A percentile compares a stretch with the other conserved stretches of the same genome.
phyloP scores from a whole-genome alignment of 2,113 vertebrate species.

The Leptobrachium leishanense region DNA sequence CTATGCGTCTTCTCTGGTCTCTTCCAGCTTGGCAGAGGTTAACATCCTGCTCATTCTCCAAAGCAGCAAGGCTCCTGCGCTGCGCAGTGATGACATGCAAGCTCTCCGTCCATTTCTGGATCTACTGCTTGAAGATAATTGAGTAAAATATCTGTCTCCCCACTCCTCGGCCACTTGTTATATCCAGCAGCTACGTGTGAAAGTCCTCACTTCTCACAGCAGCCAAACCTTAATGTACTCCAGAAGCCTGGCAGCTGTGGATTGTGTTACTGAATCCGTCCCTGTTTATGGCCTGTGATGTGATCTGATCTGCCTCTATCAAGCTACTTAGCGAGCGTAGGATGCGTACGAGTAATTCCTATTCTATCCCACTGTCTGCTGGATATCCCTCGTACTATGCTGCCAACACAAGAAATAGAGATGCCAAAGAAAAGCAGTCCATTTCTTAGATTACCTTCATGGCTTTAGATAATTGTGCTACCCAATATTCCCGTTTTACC shows the following conservation, averaged over 20 bases:
- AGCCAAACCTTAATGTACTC: slow-evolving; percentile 47
- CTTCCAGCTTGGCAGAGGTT: slow-evolving; percentile 1
- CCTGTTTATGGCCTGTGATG: slow-evolving; percentile 44
- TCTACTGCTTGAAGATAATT: slow-evolving; percentile 18
- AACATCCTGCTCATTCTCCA: background rate
- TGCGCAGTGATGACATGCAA: background rate
- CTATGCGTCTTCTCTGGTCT: too few species aligned
- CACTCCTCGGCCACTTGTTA: slow-evolving; percentile 43
- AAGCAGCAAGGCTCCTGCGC: background rate
- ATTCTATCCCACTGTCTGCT: background rate
- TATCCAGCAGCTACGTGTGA: slow-evolving; percentile 41
- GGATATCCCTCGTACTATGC: background rate
- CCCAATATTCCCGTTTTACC: too few species aligned
- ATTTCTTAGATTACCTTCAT: too few species aligned
- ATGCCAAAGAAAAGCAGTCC: too few species aligned
- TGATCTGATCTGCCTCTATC: slow-evolving; percentile 35
- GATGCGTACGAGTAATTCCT: slow-evolving; percentile 31
- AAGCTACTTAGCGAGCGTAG: slow-evolving; percentile 33
- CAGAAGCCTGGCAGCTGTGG: slow-evolving; percentile 36
- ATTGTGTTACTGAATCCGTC: slow-evolving; percentile 35
- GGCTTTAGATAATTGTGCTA: too few species aligned
- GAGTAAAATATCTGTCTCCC: slow-evolving; percentile 17
- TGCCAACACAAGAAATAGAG: too few species aligned
- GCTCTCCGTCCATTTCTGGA: background rate
- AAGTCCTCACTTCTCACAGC: slow-evolving; percentile 36